Evolutionary conservation across 2,797 vertebrate species (phyloP).

Genomic region (Ara ararauna): DNA sequence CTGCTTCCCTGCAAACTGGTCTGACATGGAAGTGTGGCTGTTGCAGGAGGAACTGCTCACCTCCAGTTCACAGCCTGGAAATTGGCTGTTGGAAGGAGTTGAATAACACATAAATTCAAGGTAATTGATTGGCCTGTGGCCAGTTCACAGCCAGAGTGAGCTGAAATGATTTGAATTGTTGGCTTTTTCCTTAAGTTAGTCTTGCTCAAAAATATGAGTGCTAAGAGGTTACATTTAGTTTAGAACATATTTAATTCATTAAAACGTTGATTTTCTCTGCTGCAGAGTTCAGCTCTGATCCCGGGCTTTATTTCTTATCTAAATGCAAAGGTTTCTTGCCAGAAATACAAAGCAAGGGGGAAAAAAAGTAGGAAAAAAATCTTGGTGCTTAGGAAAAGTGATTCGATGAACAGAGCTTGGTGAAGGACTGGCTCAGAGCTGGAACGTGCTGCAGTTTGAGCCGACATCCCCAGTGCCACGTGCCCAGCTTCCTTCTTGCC

Average conservation of each 20-base stretch:
- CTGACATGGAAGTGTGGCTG: not conserved
- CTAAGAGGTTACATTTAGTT: conserved; percentile 55
- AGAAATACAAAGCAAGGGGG: not conserved
- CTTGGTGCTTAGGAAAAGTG: not conserved
- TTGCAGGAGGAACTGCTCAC: not conserved
- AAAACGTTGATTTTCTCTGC: conserved; percentile 34
- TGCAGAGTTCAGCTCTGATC: conserved; percentile 45
- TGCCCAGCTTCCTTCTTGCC: not conserved
- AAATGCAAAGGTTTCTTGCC: conserved; percentile 47
- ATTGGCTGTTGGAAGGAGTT: conserved; percentile 11
- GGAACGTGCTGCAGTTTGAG: not conserved
- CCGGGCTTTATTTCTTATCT: conserved; percentile 42
- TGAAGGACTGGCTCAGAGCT: not conserved
- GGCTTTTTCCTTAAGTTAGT: conserved; percentile 55
- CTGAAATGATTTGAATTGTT: conserved; percentile 58
- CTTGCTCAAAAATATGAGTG: conserved; percentile 24
- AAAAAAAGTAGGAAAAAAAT: not conserved
- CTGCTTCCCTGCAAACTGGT: not conserved
- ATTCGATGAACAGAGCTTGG: not conserved
- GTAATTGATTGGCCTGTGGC: conserved; percentile 65
- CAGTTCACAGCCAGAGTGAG: conserved; percentile 55
- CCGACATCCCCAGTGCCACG: accelerated
- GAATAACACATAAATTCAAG: conserved; percentile 52
- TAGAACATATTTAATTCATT: conserved; percentile 62
- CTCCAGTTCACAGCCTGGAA: conserved; percentile 41